Evolutionary conservation across 1,140 invertebrate species (phyloP), one percentile per base, ranked within the genome.

Genomic region (Zelostemma sp.): DNA sequence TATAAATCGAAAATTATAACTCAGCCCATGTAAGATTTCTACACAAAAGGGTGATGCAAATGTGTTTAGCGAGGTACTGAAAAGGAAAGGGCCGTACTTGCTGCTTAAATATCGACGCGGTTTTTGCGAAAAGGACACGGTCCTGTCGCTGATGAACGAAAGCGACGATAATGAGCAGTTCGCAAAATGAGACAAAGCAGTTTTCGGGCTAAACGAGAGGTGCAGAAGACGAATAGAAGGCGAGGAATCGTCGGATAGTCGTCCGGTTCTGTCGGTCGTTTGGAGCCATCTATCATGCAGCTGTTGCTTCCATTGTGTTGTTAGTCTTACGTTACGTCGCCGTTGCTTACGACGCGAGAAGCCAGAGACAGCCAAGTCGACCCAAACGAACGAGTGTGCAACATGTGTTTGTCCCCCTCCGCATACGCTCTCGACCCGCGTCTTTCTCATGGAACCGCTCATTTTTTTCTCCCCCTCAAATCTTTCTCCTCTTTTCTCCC

Each of bases 241-340:
- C 74, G 76, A 75, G 58, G 66, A 73, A 63, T 66, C 58, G 68
- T 69, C 61, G 57, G 55, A 18, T 41, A 51, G 55, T 53, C 72
- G 65, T 73, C 62, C 67, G 55, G 58, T 66, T 68, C 62, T 69
- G 65, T 68, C 70, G 68, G 63, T 60, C 75, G 60, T 72, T 71
- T 68, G 70, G 66, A 63, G 71, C 76, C 80, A 84, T 84, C 81
- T 83, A 84, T 84, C 82, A 82, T 82, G 81, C 82, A 84, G 82
- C 82, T 84, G 82, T 82, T 84, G 80, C 78, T 75, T 84, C 80
- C 81, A 83, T 84, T 84, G 82, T 84, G 80, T 83, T 82, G 80
- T 83, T 82, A 82, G 80, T 81, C 80, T 73, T 68, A 75, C 76
- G 78, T 82, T 82, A 78, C 76, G 72, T 78, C 68, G 71, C 67